Evolutionary conservation across 2,888 invertebrate species (phyloP).

Genomic region (Lasioglossum zephyrum): DNA sequence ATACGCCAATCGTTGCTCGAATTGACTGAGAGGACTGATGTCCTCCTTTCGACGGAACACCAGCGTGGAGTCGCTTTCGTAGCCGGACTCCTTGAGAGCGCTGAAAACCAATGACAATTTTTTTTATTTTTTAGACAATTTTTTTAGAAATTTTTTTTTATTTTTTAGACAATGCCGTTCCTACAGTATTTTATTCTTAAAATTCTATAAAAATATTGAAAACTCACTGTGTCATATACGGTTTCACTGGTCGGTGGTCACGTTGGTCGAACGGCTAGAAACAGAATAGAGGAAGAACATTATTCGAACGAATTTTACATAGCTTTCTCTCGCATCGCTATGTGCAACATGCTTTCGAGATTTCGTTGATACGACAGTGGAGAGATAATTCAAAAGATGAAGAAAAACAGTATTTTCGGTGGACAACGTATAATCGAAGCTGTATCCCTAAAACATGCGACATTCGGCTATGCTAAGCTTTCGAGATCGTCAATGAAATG

Average conservation of each 20-base stretch:
- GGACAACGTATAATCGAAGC: conserved; percentile 2
- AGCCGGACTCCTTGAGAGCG: conserved; percentile 95
- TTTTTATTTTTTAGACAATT: too few species aligned
- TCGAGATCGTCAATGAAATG: conserved; percentile 23
- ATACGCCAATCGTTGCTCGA: conserved; percentile 94
- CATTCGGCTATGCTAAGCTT: conserved; percentile 64
- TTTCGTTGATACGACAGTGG: background rate
- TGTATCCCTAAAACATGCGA: conserved; percentile 51
- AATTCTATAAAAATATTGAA: too few species aligned
- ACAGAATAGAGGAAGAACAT: conserved; percentile 62
- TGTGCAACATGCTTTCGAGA: conserved; percentile 49
- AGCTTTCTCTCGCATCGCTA: background rate
- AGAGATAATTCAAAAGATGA: background rate
- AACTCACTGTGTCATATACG: conserved; percentile 92
- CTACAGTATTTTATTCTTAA: too few species aligned
- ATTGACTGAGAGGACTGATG: conserved; percentile 89
- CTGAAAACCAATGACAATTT: conserved; percentile 78
- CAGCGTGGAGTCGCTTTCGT: conserved; percentile 95
- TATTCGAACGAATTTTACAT: background rate
- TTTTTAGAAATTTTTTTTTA: too few species aligned
- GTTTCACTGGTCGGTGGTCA: conserved; percentile 89
- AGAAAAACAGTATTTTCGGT: background rate
- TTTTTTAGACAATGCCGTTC: too few species aligned
- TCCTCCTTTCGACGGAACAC: conserved; percentile 92
- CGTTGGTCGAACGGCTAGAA: conserved; percentile 88